A percentile compares a stretch with the other conserved stretches of the same genome.
Evolutionary conservation across 2,797 vertebrate genomes (phyloP).

Genomic region (Botia kubotai): DNA sequence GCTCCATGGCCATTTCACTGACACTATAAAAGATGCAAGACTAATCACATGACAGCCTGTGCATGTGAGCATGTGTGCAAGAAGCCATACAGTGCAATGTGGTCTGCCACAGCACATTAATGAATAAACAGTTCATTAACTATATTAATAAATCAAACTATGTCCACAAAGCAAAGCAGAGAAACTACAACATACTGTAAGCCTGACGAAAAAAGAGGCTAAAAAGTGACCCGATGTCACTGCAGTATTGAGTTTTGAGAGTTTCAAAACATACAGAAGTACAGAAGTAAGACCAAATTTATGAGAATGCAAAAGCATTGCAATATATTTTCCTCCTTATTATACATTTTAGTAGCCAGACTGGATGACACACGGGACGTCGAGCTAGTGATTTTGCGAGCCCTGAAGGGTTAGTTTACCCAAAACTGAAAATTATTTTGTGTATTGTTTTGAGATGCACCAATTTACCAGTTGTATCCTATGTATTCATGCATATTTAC

Average conservation of each 20-base stretch:
- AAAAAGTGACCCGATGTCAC: constrained; percentile 27
- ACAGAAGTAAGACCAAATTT: too few relatives aligned
- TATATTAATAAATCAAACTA: background rate
- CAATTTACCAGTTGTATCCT: too few relatives aligned
- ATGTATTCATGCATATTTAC: too few relatives aligned
- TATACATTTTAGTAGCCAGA: too few relatives aligned
- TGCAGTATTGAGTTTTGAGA: constrained; percentile 40
- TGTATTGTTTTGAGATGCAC: too few relatives aligned
- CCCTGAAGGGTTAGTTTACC: too few relatives aligned
- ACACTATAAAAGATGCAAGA: constrained; percentile 44
- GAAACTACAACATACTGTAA: background rate
- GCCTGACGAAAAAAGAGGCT: background rate
- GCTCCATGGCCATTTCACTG: background rate
- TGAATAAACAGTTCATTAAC: background rate
- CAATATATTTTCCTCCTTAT: too few relatives aligned
- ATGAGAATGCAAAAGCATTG: too few relatives aligned
- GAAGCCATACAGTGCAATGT: background rate
- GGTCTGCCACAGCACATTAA: background rate
- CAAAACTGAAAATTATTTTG: too few relatives aligned
- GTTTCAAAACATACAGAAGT: too few relatives aligned
- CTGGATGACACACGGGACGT: too few relatives aligned
- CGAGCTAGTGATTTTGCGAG: too few relatives aligned
- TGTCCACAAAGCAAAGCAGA: background rate
- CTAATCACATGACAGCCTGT: background rate
- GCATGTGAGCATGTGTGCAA: background rate